phyloP scores from a whole-genome alignment of 2,113 vertebrate genomes.

The Sylvietta virens region DNA sequence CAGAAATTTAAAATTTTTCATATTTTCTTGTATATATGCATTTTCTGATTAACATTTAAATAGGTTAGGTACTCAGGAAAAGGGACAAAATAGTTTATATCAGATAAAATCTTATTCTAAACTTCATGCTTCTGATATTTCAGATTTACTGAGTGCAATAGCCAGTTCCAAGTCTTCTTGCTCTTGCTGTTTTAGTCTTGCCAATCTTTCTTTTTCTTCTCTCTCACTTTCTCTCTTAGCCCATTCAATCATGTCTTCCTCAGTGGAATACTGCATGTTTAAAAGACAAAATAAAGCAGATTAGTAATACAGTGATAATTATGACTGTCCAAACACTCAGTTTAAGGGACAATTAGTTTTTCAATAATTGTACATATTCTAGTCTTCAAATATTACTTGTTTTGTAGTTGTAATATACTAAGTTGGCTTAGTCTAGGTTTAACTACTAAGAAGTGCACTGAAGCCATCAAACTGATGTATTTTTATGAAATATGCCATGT shows the following conservation, averaged over 20 bases:
- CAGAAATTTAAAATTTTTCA: slow-evolving; percentile 63
- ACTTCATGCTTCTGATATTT: slow-evolving; percentile 89
- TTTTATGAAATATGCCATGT: neutral
- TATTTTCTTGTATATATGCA: slow-evolving; percentile 66
- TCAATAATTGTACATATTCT: neutral
- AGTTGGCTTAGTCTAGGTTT: neutral
- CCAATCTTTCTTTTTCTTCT: slow-evolving; percentile 93
- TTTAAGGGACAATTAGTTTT: neutral
- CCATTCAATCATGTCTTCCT: slow-evolving; percentile 99
- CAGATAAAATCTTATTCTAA: slow-evolving; percentile 29
- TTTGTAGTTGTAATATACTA: neutral
- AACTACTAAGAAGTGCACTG: neutral
- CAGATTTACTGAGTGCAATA: slow-evolving; percentile 98
- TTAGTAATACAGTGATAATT: neutral
- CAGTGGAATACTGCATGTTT: slow-evolving; percentile 89
- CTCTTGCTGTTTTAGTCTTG: slow-evolving; percentile 93
- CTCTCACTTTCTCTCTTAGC: slow-evolving; percentile 96
- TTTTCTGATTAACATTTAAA: slow-evolving; percentile 70
- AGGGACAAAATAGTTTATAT: slow-evolving; percentile 42
- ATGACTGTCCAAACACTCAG: neutral
- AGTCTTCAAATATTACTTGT: neutral
- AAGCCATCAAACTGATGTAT: neutral
- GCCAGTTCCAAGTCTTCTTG: slow-evolving; percentile 98
- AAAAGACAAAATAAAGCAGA: slow-evolving; percentile 58
- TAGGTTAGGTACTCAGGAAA: slow-evolving; percentile 60